phyloP scores from a whole-genome alignment of 92 coral and sea anemone genomes.

The Paramuricea clavata region DNA sequence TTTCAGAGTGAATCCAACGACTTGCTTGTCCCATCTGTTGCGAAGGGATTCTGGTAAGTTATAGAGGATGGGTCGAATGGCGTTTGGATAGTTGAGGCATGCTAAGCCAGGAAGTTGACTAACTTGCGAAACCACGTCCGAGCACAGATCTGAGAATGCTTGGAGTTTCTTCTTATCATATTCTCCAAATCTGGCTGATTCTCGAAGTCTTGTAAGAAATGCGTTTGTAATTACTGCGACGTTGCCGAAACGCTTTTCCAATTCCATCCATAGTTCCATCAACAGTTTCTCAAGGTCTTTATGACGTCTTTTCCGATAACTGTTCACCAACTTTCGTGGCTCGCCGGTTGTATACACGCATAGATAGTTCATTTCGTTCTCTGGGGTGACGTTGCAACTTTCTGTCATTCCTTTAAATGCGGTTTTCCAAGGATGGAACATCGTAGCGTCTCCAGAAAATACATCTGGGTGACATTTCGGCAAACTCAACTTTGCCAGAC shows the following conservation, averaged over 20 bases:
- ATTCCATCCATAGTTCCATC: constrained; percentile 54
- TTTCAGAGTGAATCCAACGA: too few relatives aligned
- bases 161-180: too few relatives aligned
- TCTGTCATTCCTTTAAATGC: constrained; percentile 65
- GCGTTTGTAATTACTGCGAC: too few relatives aligned
- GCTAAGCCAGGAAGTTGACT: too few relatives aligned
- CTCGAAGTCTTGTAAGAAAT: too few relatives aligned
- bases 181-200: too few relatives aligned
- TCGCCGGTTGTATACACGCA: constrained; percentile 58
- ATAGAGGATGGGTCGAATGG: too few relatives aligned
- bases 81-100: too few relatives aligned
- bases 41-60: too few relatives aligned
- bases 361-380: constrained; percentile 63
- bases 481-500: constrained; percentile 41
- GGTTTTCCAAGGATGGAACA: constrained; percentile 33
- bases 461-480: constrained; percentile 67
- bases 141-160: too few relatives aligned
- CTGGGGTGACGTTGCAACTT: constrained; percentile 57
- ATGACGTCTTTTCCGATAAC: constrained; percentile 53
- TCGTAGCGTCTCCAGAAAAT: constrained; percentile 45
- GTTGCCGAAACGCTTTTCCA: constrained; percentile 67
- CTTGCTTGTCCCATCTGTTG: too few relatives aligned
- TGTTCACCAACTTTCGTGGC: constrained; percentile 55
- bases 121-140: too few relatives aligned
- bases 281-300: constrained; percentile 59